These are phyloP conservation scores for Cryptotis parvus DNA, from an alignment of 2,113 vertebrate genomes.

Conservation along the genomic window DNA sequence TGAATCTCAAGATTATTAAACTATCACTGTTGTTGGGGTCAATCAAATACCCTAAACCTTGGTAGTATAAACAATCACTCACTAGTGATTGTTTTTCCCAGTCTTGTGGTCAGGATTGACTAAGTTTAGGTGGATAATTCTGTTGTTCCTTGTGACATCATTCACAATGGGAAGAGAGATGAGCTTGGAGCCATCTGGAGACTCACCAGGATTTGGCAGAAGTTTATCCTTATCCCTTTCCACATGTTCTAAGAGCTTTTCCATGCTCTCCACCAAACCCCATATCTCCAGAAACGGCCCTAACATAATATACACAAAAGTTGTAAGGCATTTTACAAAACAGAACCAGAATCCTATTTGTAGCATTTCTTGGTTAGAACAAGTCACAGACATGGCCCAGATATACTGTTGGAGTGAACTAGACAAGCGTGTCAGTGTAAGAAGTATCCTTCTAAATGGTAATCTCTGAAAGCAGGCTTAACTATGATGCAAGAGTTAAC, in stretches of 20 bases:
- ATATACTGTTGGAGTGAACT: background rate
- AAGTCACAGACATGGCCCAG: background rate
- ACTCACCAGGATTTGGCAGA: rapidly evolving
- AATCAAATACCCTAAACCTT: background rate
- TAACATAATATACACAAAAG: background rate
- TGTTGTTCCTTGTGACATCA: background rate
- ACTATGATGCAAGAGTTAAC: background rate
- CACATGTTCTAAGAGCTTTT: background rate
- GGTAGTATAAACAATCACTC: background rate
- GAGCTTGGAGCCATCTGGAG: background rate
- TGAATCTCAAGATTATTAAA: background rate
- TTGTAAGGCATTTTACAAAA: background rate
- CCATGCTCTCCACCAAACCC: rapidly evolving
- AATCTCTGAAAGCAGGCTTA: background rate
- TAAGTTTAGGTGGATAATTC: background rate
- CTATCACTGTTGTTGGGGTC: background rate
- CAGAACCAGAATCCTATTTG: background rate
- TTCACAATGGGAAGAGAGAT: background rate
- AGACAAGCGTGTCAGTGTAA: background rate
- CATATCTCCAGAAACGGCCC: no score
- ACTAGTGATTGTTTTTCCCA: background rate
- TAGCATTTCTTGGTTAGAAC: background rate
- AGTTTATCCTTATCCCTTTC: background rate
- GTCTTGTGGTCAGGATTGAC: background rate
- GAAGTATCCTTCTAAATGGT: background rate